Base-by-base conservation (phyloP, 2,113 vertebrate species). In the Ifrita kowaldi region DNA sequence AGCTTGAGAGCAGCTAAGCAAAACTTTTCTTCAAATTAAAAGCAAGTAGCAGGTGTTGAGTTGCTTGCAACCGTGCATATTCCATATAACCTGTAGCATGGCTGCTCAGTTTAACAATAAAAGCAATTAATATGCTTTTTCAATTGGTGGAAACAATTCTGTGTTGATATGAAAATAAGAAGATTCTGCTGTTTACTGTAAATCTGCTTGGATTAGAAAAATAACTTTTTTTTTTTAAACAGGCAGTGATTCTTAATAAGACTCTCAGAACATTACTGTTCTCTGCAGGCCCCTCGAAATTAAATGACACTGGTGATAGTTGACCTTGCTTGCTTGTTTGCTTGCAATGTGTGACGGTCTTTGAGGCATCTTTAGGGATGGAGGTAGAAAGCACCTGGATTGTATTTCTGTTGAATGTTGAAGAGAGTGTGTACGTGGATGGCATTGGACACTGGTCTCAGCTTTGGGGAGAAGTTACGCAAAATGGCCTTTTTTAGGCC, bases 381-480 rank as follows among this genome's bases (percentile, higher is more conserved):
- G 14, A 55, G 57, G 13, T 47, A 13, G 35, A n/a, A 79, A 78
- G 4, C 41, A 10, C 4, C 12, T 35, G 11, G 14, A 7, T 6
- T 42, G 13, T 22, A 1, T 62, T 86, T 67, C 15, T 68, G 7
- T 19, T 39, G 18, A 11, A 3, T 1, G 3, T 33, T 32, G 16
- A 5, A 32, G 52, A 35, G 16, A 5, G 5, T 2, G 0, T 6
- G 28, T 12, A 2, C 17, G 4, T 22, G 71, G 35, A 2, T 33
- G 19, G 49, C 49, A 17, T 7, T 1, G 30, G 63, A 35, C 22
- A 1, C 9, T 1, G 8, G 5, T 26, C 13, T 55, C 33, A 10
- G 0, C 44, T 44, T 10, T 7, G 13, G 24, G 42, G 19, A 44
- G 13, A 47, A 59, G 41, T 44, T 26, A 15, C 0, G 6, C 22